Evolutionary conservation across 2,888 invertebrate species (phyloP), one percentile per base, ranked within the genome.

Genomic region (Diplolepis rosae): DNA sequence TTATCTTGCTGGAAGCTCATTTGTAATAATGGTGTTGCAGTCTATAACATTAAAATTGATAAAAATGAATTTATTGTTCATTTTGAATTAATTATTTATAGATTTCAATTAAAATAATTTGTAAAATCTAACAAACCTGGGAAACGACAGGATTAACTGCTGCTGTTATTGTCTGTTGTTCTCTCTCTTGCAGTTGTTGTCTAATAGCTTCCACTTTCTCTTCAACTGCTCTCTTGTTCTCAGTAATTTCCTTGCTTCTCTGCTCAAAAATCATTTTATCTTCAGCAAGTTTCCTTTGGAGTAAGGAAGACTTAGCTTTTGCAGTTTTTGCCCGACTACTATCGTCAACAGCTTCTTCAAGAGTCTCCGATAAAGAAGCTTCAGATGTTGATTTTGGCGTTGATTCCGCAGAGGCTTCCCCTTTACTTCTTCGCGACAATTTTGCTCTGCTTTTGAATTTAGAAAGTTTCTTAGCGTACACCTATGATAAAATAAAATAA

Each of bases 1-100:
- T 93, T 93, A 73, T 91, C 91, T 15, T 92, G 89, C 72, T 92
- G 87, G 80, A 90, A 89, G 24, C 89, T 89, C 22, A 83, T 67
- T 65, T 84, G 82, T 54, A 81, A 50, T 30, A 79, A 66, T 18
- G 80, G 70, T 65, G 79, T 68, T 66, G 76, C 22, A n/a, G 70
- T 65, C 84, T 85, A 9, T 48, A 0, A 45, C 3, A 22, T 48
- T 18, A 32, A 35, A 77, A 73, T 80, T 52, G 39, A 68, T 75
- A 52, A 7, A 69, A 69, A 65, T 27, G 24, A 1, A 32, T 39
- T 39, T 45, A 15, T 67, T 35, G 22, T 27, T 54, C 11, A 1
- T 4, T 70, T 15, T 51, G 65, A 72, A 75, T 67, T 56, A 45
- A 45, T 15, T 42, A n/a, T n/a, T n/a, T n/a, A n/a, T n/a, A n/a